Percentiles rank a stretch among this genome's conserved stretches.
These are phyloP conservation scores for Sprattus sprattus DNA, from an alignment of 2,113 vertebrate genomes.

Conservation along the genomic window DNA sequence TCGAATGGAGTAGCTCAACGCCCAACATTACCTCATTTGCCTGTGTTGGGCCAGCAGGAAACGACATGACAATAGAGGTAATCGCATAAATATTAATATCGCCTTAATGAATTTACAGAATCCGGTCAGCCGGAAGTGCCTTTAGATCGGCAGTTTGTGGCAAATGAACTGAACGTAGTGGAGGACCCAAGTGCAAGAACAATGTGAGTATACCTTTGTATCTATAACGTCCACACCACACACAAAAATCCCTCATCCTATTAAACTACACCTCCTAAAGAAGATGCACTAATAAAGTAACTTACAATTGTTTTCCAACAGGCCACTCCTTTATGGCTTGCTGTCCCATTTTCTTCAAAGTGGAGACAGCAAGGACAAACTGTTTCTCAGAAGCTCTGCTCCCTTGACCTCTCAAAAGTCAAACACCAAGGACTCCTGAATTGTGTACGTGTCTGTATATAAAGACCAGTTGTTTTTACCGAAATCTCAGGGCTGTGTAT, in stretches of 20 bases:
- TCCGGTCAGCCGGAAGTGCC: slow-evolving; percentile 86
- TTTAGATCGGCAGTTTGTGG: slow-evolving; percentile 88
- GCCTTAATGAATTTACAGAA: slow-evolving; percentile 70
- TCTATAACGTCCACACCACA: not conserved
- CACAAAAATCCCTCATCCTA: not conserved
- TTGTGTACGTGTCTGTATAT: not conserved
- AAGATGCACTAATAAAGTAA: not conserved
- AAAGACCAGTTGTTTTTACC: not conserved
- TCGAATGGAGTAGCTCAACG: too few relatives aligned
- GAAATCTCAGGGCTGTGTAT: not conserved
- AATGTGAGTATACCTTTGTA: slow-evolving; percentile 74
- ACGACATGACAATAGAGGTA: too few relatives aligned
- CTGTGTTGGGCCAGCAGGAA: too few relatives aligned
- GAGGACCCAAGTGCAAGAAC: slow-evolving; percentile 82
- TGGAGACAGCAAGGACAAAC: slow-evolving; percentile 63
- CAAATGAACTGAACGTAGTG: slow-evolving; percentile 81
- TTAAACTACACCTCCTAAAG: not conserved
- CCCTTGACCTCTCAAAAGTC: slow-evolving; percentile 22
- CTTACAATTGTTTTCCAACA: slow-evolving; percentile 49
- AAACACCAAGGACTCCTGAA: not conserved
- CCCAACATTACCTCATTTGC: too few relatives aligned
- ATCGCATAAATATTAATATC: not conserved
- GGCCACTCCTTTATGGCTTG: slow-evolving; percentile 90
- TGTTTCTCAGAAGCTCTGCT: slow-evolving; percentile 63
- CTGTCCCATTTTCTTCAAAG: slow-evolving; percentile 80